phyloP scores from a whole-genome alignment of 2,888 invertebrate genomes.

The Parnassius orleans region DNA sequence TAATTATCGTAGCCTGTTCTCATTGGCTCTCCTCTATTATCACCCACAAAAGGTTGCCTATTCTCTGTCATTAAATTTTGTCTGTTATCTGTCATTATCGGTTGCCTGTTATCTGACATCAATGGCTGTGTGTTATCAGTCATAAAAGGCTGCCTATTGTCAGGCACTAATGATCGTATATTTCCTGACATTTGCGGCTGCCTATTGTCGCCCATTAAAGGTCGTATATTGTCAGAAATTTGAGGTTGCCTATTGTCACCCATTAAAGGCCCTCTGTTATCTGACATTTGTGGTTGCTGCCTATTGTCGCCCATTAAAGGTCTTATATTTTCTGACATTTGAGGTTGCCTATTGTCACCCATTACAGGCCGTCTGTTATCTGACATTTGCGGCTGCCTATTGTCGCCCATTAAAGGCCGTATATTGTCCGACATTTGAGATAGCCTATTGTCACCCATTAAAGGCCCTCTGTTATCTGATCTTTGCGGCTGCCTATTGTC shows the following conservation, averaged over 20 bases:
- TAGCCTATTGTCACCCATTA: slow-evolving; percentile 1
- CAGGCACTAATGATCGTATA: not conserved
- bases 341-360: not conserved
- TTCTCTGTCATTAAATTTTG: not conserved
- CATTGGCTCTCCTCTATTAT: slow-evolving; percentile 4
- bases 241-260: not conserved
- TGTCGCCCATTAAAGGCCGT: slow-evolving; percentile 12
- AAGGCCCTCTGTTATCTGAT: slow-evolving; percentile 1
- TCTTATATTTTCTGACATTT: not conserved
- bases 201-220: slow-evolving; percentile 10
- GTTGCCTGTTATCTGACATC: slow-evolving; percentile 5
- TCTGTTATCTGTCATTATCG: slow-evolving; percentile 2
- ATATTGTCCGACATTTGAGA: not conserved
- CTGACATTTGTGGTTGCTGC: not conserved
- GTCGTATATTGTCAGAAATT: not conserved
- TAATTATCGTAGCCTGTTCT: slow-evolving; percentile 12
- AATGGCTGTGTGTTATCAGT: not conserved
- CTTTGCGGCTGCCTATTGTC: slow-evolving; percentile 6
- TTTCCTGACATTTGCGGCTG: slow-evolving; percentile 1
- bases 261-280: not conserved
- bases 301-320: slow-evolving; percentile 10
- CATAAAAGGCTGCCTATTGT: not conserved
- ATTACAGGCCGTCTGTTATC: slow-evolving; percentile 1
- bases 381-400: slow-evolving; percentile 1
- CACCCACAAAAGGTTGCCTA: not conserved